These are phyloP conservation scores for Calephelis virginiensis DNA, from an alignment of 1,140 invertebrate genomes.

Conservation along the genomic window DNA sequence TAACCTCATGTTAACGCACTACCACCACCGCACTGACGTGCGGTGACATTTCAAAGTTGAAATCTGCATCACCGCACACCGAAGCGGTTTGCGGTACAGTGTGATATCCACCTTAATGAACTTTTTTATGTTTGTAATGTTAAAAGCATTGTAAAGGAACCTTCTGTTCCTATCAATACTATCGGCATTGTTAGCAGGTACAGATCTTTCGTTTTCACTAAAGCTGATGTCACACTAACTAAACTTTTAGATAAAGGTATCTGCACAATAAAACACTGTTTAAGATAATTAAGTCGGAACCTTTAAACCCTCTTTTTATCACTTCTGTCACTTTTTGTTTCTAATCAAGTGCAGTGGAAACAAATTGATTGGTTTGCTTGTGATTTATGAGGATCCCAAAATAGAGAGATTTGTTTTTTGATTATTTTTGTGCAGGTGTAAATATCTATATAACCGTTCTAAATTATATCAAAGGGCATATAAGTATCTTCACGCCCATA, in stretches of 20 bases:
- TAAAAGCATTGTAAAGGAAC: too few species aligned
- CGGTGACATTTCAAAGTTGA: too few species aligned
- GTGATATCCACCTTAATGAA: too few species aligned
- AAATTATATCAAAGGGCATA: too few species aligned
- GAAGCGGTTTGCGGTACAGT: too few species aligned
- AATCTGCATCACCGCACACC: too few species aligned
- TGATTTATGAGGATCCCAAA: neutral
- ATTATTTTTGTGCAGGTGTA: neutral
- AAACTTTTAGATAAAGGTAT: neutral
- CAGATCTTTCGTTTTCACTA: neutral
- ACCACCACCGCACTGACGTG: too few species aligned
- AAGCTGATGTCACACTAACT: neutral
- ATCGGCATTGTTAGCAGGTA: too few species aligned
- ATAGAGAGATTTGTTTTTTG: neutral
- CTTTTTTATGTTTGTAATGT: too few species aligned
- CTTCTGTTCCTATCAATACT: too few species aligned
- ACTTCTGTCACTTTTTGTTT: slow-evolving; percentile 1
- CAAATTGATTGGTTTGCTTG: slow-evolving; percentile 8
- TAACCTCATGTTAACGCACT: too few species aligned
- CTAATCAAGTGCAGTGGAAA: neutral
- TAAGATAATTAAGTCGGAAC: slow-evolving; percentile 2
- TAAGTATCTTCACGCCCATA: too few species aligned
- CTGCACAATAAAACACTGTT: slow-evolving; percentile 10
- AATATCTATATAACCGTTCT: neutral
- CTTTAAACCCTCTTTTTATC: neutral